A percentile compares a stretch with the other conserved stretches of the same genome.
Evolutionary conservation across 2,888 invertebrate species (phyloP).

Genomic region (Cantharis flavilabris): DNA sequence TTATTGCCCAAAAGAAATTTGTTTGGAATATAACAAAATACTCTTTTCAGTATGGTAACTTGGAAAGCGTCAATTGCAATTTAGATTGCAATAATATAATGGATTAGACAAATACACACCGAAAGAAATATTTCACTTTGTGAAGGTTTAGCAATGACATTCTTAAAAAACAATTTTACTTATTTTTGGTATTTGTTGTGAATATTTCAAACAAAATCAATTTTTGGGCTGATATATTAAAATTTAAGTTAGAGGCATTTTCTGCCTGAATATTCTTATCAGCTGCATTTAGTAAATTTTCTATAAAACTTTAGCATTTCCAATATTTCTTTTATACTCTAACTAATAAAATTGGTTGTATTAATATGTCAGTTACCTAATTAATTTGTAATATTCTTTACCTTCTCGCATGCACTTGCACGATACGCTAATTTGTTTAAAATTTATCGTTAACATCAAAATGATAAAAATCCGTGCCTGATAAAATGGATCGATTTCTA

Average conservation of each 20-base stretch:
- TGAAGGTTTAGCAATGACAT: no score
- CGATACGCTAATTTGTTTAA: background rate
- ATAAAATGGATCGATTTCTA: background rate
- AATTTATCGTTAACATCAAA: constrained; percentile 1
- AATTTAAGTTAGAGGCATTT: background rate
- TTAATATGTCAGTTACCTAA: background rate
- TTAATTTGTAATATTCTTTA: background rate
- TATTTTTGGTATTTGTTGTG: background rate
- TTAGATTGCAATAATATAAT: no score
- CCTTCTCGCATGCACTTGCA: background rate
- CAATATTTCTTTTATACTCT: background rate
- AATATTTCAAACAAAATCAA: background rate
- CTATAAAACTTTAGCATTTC: background rate
- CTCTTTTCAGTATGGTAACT: no score
- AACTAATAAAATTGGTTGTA: background rate
- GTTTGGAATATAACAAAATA: background rate
- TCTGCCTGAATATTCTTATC: background rate
- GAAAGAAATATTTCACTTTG: no score
- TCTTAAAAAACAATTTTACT: no score
- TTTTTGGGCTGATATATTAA: background rate
- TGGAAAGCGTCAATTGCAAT: no score
- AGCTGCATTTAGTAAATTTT: background rate
- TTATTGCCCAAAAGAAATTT: background rate
- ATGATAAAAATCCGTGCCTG: constrained; percentile 23
- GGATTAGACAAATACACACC: no score